These are phyloP conservation scores for Glaucidium brasilianum DNA, from an alignment of 2,113 vertebrate genomes.

Conservation along the genomic window DNA sequence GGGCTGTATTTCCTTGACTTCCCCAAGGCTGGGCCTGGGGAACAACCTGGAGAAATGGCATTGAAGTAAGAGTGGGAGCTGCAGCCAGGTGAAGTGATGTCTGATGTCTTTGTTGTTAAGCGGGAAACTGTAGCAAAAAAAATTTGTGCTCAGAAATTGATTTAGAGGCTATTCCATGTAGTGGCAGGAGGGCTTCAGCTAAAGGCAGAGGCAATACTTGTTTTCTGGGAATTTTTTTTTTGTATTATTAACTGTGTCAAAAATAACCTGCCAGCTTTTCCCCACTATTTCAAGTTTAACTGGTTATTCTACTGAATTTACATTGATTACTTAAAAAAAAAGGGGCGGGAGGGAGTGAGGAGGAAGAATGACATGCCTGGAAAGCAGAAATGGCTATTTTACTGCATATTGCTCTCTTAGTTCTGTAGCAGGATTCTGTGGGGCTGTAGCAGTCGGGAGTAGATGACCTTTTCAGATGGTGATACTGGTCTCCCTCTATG, in stretches of 20 bases:
- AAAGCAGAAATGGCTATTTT: not conserved
- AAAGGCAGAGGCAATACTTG: not conserved
- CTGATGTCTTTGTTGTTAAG: not conserved
- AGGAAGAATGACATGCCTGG: not conserved
- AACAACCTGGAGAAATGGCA: not conserved
- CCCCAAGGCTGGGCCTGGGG: not conserved
- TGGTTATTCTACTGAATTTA: not conserved
- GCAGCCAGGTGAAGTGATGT: not conserved
- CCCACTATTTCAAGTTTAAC: not conserved
- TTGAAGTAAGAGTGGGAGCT: not conserved
- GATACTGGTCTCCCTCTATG: rapidly evolving
- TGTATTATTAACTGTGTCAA: not conserved
- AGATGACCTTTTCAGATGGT: not conserved
- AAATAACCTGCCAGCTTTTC: not conserved
- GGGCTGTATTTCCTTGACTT: rapidly evolving
- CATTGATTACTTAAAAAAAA: not conserved
- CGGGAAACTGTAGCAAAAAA: not conserved
- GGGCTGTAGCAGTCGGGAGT: not conserved
- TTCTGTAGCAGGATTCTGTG: not conserved
- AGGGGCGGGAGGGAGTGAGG: too few relatives aligned
- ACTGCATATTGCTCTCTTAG: not conserved
- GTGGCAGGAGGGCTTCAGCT: not conserved
- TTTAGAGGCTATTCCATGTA: not conserved
- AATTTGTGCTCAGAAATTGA: not conserved
- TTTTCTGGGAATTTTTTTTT: not conserved